Percentiles rank a stretch among this genome's conserved stretches.
Conservation (phyloP, 1,140 invertebrate species). For the Liolophura sinensis region DNA sequence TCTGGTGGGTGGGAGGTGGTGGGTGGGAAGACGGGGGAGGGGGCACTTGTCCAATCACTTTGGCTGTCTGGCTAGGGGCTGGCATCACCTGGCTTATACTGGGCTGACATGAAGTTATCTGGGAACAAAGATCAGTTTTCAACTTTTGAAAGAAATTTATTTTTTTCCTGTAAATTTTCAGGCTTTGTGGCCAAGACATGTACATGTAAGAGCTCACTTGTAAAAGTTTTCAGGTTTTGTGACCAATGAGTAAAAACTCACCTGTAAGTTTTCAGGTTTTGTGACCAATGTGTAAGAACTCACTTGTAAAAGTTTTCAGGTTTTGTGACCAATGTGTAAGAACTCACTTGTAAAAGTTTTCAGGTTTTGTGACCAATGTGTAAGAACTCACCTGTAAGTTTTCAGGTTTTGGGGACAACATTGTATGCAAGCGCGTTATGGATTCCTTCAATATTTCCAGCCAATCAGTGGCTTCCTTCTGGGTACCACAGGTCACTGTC, state of each 20-base stretch:
- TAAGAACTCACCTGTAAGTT: slow-evolving; percentile 40
- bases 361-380: neutral
- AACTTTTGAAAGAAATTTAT: no score
- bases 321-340: neutral
- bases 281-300: neutral
- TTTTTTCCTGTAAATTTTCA: no score
- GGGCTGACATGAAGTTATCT: slow-evolving; percentile 51
- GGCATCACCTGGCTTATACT: slow-evolving; percentile 47
- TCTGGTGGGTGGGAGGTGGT: slow-evolving; percentile 14
- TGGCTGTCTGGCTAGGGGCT: slow-evolving; percentile 40
- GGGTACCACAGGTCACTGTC: slow-evolving; percentile 81
- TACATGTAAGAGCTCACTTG: no score
- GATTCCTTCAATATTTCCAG: slow-evolving; percentile 64
- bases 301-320: neutral
- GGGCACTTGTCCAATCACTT: slow-evolving; percentile 36
- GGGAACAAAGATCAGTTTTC: slow-evolving; percentile 5
- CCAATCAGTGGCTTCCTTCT: slow-evolving; percentile 84
- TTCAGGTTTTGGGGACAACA: slow-evolving; percentile 45
- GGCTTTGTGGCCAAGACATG: no score
- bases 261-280: neutral
- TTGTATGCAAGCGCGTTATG: slow-evolving; percentile 20
- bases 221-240: no score
- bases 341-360: neutral
- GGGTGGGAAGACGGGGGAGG: slow-evolving; percentile 16
- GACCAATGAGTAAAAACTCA: no score